Base-by-base conservation (phyloP, 1,140 invertebrate genomes). In the Macrotrachela quadricornifera region DNA sequence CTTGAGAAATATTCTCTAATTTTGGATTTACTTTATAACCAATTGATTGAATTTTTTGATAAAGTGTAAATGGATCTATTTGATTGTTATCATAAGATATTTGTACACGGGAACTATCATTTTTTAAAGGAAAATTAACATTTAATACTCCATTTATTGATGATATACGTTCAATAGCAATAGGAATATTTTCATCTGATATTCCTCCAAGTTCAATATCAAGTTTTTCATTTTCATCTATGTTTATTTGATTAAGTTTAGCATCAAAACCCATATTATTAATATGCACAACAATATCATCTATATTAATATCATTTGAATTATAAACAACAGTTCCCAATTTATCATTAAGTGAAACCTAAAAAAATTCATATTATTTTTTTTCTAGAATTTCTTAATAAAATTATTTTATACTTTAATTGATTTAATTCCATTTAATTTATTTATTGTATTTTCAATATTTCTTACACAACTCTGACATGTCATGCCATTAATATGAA, bases 391-490 rank as follows among this genome's bases (percentile, higher is more conserved):
- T n/a, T n/a, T n/a, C n/a, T n/a, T n/a, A n/a, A n/a, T n/a, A n/a
- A n/a, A n/a, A n/a, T n/a, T n/a, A n/a, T n/a, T n/a, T n/a, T 30
- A 4, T 30, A 30, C 21, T 30, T 77, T 77, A 43, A 80, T 75
- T 36, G 63, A 65, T 0, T 71, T 57, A 10, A 85, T 71, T 1
- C 80, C 83, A 0, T 69, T 57, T 57, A 76, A 70, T 38, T 70
- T 62, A 1, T 68, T 61, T 1, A 84, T 71, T 4, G 71, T 76
- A 0, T 70, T 71, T 63, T 82, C 77, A 48, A 85, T 84, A 60
- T 75, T 81, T 53, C 78, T 77, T 30, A 85, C 82, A 60, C 82
- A 85, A 42, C 80, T 81, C 59, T 78, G 75, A 57, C 82, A 85
- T 0, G 80, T 84, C 82, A 85, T 85, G 49, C 82, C 82, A 42